Evolutionary conservation across 1,140 invertebrate species (phyloP).

Genomic region (Leptestheria dahalacensis): DNA sequence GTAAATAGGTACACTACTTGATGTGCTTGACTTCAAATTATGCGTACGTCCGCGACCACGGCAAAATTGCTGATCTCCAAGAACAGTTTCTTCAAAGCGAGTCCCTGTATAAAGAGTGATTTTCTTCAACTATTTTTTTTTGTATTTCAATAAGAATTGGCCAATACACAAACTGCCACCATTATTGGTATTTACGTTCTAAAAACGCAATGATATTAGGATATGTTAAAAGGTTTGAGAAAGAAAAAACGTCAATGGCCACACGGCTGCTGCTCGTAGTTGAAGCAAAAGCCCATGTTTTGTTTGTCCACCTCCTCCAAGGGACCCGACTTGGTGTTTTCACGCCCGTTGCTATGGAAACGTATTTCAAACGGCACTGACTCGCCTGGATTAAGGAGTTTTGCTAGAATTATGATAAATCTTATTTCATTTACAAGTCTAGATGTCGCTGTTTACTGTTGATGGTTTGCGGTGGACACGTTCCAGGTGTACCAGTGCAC

Average conservation of each 20-base stretch:
- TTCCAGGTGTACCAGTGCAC: neutral
- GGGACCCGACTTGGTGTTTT: neutral
- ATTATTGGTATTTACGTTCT: too few species aligned
- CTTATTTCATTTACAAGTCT: neutral
- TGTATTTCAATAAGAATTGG: too few species aligned
- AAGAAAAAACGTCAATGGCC: too few species aligned
- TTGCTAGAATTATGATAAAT: neutral
- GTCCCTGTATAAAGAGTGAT: too few species aligned
- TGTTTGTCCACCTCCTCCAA: neutral
- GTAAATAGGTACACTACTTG: slow-evolving; percentile 56
- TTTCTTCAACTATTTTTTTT: too few species aligned
- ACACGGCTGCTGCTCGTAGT: slow-evolving; percentile 6
- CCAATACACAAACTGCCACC: too few species aligned
- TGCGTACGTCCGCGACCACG: slow-evolving; percentile 82
- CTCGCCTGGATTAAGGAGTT: neutral
- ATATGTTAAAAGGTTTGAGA: too few species aligned
- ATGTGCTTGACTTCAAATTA: slow-evolving; percentile 92
- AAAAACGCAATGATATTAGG: too few species aligned
- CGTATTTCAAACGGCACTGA: slow-evolving; percentile 4
- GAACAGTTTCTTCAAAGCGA: slow-evolving; percentile 30
- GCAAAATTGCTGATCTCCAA: slow-evolving; percentile 79
- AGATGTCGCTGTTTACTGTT: neutral
- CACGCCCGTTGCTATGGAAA: neutral
- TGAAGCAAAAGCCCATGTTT: slow-evolving; percentile 9
- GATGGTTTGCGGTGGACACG: neutral